Evolutionary conservation across 1,140 invertebrate species (phyloP), one percentile per base, ranked within the genome.

Genomic region (Brachionus calyciflorus): DNA sequence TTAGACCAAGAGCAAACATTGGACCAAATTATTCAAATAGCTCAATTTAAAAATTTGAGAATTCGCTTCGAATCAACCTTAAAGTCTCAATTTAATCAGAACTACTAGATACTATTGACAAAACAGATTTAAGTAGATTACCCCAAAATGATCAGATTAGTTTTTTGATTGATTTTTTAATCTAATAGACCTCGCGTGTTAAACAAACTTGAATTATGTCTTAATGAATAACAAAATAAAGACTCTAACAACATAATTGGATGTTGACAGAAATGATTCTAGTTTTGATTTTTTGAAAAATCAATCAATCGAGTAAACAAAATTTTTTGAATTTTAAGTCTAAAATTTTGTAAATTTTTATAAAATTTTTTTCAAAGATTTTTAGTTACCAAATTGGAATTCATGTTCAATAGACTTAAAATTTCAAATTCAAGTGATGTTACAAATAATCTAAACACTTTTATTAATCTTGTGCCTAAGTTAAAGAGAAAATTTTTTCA

Each of bases 141-240:
- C 28, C 28, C 24, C 37, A 44, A 41, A 44, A 41, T 14, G 60
- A 65, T 24, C 33, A 41, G 44, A 44, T 65, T 2, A 24, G 40
- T 19, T 65, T 60, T 33, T 17, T 60, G n/a, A 37, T 60, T 60
- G 55, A 60, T 60, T 60, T 60, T 60, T 60, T 33, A 60, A 60
- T 28, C 55, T 33, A 60, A 60, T 60, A 17, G 55, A 60, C 37
- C 19, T 60, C 6, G 33, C 55, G 19, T 37, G 28, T n/a, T 30
- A 60, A 60, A 30, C 55, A 9, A 33, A n/a, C 30, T 60, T 30
- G 37, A 60, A 60, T 21, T 60, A 60, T 60, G 55, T 19, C 37
- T 30, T 60, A 37, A 19, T 60, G 10, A 33, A 33, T 17, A 60
- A 33, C 33, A 60, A 60, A 60, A 33, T 60, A 37, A 60, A 60